These are phyloP conservation scores for Bambusicola thoracicus DNA, from an alignment of 2,113 vertebrate genomes.

Conservation along the genomic window DNA sequence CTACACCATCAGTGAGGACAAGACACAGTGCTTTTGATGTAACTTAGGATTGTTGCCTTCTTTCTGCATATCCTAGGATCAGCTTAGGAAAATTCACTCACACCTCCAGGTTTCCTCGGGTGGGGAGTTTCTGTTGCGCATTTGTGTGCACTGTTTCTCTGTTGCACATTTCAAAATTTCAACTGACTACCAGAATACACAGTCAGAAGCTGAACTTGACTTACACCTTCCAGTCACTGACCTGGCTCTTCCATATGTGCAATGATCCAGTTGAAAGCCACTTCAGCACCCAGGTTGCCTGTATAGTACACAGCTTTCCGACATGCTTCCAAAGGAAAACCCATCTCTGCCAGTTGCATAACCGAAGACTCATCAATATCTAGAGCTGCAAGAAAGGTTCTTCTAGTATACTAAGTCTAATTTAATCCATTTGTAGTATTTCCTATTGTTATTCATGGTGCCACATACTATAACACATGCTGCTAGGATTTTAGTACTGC, in stretches of 20 bases:
- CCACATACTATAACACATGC: not conserved
- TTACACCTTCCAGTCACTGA: slow-evolving; percentile 64
- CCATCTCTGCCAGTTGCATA: slow-evolving; percentile 99
- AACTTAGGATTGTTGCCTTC: slow-evolving; percentile 26
- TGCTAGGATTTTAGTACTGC: not conserved
- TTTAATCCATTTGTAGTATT: not conserved
- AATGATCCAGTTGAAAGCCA: slow-evolving; percentile 99
- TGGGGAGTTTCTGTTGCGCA: slow-evolving; percentile 15
- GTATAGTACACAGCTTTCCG: slow-evolving; percentile 98
- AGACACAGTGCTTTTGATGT: not conserved
- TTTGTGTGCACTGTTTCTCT: slow-evolving; percentile 33
- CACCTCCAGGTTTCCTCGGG: slow-evolving; percentile 17
- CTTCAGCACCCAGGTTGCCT: slow-evolving; percentile 94
- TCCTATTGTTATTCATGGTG: not conserved
- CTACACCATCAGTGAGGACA: slow-evolving; percentile 46
- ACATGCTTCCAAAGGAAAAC: slow-evolving; percentile 95
- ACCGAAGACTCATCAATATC: slow-evolving; percentile 95
- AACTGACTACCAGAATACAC: not conserved
- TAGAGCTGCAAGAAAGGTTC: slow-evolving; percentile 81
- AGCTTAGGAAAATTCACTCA: slow-evolving; percentile 31
- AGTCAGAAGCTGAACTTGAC: not conserved
- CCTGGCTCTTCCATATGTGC: slow-evolving; percentile 99
- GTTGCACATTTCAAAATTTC: not conserved
- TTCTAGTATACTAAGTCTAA: not conserved
- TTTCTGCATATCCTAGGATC: slow-evolving; percentile 4